These are phyloP conservation scores for Eupithecia abbreviata DNA, from an alignment of 2,888 invertebrate genomes.

Conservation along the genomic window DNA sequence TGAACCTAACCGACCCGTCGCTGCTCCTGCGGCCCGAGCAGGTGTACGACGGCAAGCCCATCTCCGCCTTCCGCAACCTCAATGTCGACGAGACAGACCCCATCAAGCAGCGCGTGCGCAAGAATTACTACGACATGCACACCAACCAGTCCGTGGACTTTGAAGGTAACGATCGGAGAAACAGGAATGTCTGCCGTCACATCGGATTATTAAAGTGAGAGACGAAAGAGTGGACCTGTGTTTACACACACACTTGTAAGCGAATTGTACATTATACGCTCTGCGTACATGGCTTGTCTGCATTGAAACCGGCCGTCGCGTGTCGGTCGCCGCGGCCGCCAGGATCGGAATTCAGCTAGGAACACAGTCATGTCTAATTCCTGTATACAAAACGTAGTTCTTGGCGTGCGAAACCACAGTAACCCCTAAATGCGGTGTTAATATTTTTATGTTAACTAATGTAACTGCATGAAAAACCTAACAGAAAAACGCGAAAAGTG, in stretches of 20 bases:
- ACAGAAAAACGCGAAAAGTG: slow-evolving; percentile 89
- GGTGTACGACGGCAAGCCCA: slow-evolving; percentile 87
- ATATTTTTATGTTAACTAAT: slow-evolving; percentile 6
- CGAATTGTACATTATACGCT: too few relatives aligned
- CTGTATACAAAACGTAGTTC: too few relatives aligned
- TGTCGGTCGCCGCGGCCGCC: too few relatives aligned
- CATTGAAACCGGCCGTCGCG: too few relatives aligned
- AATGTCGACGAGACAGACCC: slow-evolving; percentile 88
- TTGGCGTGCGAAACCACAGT: too few relatives aligned
- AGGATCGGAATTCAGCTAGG: too few relatives aligned
- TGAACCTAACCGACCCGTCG: slow-evolving; percentile 74
- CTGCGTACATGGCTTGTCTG: too few relatives aligned
- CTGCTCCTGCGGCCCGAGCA: slow-evolving; percentile 91
- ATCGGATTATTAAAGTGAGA: too few relatives aligned
- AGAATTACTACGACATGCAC: slow-evolving; percentile 95
- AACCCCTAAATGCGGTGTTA: too few relatives aligned
- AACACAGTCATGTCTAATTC: too few relatives aligned
- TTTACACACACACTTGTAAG: too few relatives aligned
- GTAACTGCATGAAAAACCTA: slow-evolving; percentile 18
- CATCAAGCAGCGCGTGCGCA: slow-evolving; percentile 90
- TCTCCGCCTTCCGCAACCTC: slow-evolving; percentile 92
- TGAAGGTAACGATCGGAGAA: slow-evolving; percentile 71
- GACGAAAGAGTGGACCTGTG: too few relatives aligned
- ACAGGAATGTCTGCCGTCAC: background rate
- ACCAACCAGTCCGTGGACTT: slow-evolving; percentile 94